Base-by-base conservation (phyloP, 2,888 invertebrate genomes). In the Teleogryllus oceanicus region DNA sequence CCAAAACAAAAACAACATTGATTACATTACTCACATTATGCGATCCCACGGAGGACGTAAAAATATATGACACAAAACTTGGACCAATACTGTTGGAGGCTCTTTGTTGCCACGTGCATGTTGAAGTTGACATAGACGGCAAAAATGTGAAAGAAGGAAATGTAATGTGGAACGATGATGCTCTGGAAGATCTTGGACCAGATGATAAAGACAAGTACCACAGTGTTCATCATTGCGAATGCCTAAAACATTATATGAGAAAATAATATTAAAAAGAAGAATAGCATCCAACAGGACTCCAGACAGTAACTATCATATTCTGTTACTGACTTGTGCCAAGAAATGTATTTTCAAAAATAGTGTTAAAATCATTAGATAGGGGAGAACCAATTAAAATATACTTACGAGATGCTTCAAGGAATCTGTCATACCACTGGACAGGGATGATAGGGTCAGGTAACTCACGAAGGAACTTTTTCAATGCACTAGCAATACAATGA, bases 401-500 rank as follows among this genome's bases (percentile, higher is more conserved):
- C 87, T 86, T 83, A 88, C 89, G 86, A 82, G 88, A 88, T 21
- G 90, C 90, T 83, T 90, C 91, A 81, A 94, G 88, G 86, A 94
- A 93, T 83, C 89, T 89, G 83, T 92, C 92, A 86, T 94, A 94
- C 89, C 91, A 91, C 85, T 91, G 90, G 62, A 93, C 92, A 49
- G 94, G 94, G 83, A 94, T 92, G 79, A 94, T 89, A 8, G 94
- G 93, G 86, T 94, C 93, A 1, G 93, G 93, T 82, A 94, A 87
- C 85, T 94, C 94, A 77, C 92, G 86, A 75, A 94, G 87, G 86
- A 92, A 94, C 85, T 92, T 92, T 85, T 94, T 93, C 81, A 94
- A 87, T 78, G 91, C 89, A 83, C 90, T 90, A 37, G 91, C 90
- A 83, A 92, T 88, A 83, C 89, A 89, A 82, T 89, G 88, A 18